These are phyloP conservation scores for Caenorhabditis sulstoni DNA, from an alignment of 2,888 invertebrate species.

Conservation along the genomic window DNA sequence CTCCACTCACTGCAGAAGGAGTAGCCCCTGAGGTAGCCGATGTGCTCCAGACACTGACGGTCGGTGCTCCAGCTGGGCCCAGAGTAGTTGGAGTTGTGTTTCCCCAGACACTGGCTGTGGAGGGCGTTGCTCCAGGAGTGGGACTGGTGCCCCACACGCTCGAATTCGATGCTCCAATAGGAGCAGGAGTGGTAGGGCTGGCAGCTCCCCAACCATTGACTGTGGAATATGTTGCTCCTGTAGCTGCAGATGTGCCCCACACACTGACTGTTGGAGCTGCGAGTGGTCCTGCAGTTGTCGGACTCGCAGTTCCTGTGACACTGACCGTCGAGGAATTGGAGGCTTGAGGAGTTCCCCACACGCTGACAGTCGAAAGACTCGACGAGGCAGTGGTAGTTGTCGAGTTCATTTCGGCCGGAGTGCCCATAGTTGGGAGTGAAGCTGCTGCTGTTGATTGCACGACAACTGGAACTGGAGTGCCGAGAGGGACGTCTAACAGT, in stretches of 20 bases:
- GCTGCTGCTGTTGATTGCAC: background rate
- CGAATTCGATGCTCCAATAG: background rate
- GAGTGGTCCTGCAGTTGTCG: background rate
- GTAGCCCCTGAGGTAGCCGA: background rate
- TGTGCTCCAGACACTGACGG: background rate
- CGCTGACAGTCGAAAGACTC: too few relatives aligned
- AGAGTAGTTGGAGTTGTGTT: background rate
- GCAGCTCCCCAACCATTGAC: background rate
- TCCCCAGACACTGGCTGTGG: conserved; percentile 15
- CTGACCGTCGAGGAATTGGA: too few relatives aligned
- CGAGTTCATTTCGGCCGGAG: too few relatives aligned
- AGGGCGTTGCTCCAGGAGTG: background rate
- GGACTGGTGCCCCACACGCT: background rate
- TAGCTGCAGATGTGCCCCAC: conserved; percentile 6
- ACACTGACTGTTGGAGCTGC: conserved; percentile 4
- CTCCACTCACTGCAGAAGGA: background rate
- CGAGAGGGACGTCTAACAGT: background rate
- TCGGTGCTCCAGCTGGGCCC: background rate
- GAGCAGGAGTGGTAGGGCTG: background rate
- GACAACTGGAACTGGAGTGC: too few relatives aligned
- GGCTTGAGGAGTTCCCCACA: background rate
- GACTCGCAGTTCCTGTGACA: too few relatives aligned
- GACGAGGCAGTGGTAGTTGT: too few relatives aligned
- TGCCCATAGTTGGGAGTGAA: background rate
- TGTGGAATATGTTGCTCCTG: background rate